phyloP scores from a whole-genome alignment of 2,797 vertebrate genomes.

The Karalla daura region DNA sequence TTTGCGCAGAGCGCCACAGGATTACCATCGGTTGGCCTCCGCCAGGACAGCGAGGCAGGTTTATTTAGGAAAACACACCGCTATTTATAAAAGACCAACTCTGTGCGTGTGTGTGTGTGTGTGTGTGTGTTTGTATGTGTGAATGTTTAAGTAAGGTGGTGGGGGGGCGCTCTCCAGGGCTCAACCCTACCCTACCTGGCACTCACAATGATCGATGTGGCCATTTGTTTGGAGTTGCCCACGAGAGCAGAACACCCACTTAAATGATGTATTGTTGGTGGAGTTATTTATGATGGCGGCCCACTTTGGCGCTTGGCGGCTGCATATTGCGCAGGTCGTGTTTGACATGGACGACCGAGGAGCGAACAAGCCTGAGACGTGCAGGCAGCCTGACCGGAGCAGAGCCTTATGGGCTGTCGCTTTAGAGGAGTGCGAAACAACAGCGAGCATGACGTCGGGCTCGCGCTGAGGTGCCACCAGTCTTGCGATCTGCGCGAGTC shows the following conservation, averaged over 20 bases:
- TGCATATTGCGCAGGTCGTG: conserved; percentile 76
- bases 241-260: conserved; percentile 80
- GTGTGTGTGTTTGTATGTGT: conserved; percentile 50
- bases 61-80: conserved; percentile 68
- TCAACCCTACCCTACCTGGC: conserved; percentile 65
- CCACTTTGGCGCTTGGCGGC: conserved; percentile 69
- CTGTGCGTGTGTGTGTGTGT: conserved; percentile 52
- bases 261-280: conserved; percentile 82
- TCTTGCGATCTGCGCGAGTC: conserved; percentile 46
- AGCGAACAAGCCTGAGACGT: conserved; percentile 79
- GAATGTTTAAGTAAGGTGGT: conserved; percentile 60
- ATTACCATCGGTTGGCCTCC: conserved; percentile 65
- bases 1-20: conserved; percentile 64
- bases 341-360: conserved; percentile 81
- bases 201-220: conserved; percentile 81
- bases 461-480: conserved; percentile 40
- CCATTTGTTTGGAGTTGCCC: conserved; percentile 86
- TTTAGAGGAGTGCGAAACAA: conserved; percentile 68
- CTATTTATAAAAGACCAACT: conserved; percentile 72
- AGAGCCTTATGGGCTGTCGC: conserved; percentile 65
- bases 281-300: conserved; percentile 84
- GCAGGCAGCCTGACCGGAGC: conserved; percentile 71
- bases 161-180: conserved; percentile 58
- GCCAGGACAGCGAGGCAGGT: conserved; percentile 41
- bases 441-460: conserved; percentile 46